A percentile compares a stretch with the other conserved stretches of the same genome.
Conservation (phyloP, 2,113 vertebrate species). For the Arvicanthis niloticus region DNA sequence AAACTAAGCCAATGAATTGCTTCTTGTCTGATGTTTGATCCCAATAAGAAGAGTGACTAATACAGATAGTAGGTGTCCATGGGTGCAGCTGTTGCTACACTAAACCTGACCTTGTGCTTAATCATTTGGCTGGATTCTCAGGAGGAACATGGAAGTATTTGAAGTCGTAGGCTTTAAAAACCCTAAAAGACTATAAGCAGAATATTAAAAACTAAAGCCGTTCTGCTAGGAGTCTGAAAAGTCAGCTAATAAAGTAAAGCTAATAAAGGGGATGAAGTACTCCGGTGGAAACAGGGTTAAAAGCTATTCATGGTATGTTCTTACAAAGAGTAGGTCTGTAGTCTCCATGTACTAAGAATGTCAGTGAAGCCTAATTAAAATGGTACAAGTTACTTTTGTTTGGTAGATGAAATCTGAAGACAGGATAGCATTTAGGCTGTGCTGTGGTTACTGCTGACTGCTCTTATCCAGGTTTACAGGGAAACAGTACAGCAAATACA, state of each 20-base stretch:
- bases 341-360: too few species aligned
- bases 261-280: too few species aligned
- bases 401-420: too few species aligned
- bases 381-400: background rate
- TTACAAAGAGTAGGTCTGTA: background rate
- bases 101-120: background rate
- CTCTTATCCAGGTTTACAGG: background rate
- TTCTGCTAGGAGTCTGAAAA: background rate
- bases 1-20: background rate
- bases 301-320: background rate
- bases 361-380: background rate
- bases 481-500: background rate
- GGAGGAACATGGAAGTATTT: background rate
- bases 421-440: too few species aligned
- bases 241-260: background rate
- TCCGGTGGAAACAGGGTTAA: background rate
- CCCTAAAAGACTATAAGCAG: too few species aligned
- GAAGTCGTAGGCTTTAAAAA: background rate
- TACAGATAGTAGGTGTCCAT: background rate
- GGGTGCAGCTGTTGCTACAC: accelerated
- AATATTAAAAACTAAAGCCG: background rate
- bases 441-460: too few species aligned
- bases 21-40: background rate
- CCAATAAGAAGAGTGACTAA: background rate
- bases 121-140: background rate